Evolutionary conservation across 2,113 vertebrate species (phyloP).

Genomic region (Phocoena phocoena): DNA sequence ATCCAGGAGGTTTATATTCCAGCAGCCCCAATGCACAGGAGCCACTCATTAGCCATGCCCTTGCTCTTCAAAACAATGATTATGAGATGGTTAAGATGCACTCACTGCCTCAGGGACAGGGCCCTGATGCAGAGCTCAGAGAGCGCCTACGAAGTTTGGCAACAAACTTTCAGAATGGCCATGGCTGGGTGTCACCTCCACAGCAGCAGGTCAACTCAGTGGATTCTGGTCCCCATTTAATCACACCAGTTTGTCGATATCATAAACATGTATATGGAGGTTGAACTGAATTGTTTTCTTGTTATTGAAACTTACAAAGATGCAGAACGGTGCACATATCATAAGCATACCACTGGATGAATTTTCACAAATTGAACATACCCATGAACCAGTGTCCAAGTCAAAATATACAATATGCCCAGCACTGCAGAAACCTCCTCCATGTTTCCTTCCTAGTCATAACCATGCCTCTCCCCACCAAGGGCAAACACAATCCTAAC

Average conservation of each 20-base stretch:
- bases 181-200: neutral
- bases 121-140: neutral
- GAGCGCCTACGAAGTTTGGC: neutral
- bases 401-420: neutral
- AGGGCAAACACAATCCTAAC: neutral
- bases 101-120: neutral
- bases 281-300: neutral
- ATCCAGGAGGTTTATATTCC: neutral
- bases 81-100: neutral
- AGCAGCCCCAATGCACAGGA: neutral
- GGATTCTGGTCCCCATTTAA: neutral
- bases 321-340: neutral
- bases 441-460: neutral
- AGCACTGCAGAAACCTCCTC: neutral
- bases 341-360: neutral
- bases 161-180: neutral
- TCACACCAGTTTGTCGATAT: neutral
- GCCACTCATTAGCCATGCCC: neutral
- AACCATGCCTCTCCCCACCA: neutral
- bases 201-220: neutral
- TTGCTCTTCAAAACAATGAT: neutral
- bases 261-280: neutral
- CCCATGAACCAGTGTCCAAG: neutral
- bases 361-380: constrained; percentile 29
- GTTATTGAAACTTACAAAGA: neutral